phyloP scores from a whole-genome alignment of 2,888 invertebrate species.

The Dolomedes plantarius region DNA sequence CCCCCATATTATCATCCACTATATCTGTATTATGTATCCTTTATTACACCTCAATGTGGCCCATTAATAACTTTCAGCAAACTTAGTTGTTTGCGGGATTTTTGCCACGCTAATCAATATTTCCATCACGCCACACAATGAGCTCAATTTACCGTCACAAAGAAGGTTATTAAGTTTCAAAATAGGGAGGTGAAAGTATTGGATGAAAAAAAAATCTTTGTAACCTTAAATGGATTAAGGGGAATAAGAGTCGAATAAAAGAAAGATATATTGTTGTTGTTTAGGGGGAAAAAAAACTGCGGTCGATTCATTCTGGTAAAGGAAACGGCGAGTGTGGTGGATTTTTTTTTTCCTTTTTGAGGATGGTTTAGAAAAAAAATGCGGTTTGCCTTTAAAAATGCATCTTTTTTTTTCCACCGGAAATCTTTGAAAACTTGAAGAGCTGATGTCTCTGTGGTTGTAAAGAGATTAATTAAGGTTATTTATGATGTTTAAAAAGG shows the following conservation, averaged over 20 bases:
- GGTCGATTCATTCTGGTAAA: background rate
- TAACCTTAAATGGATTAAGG: slow-evolving; percentile 14
- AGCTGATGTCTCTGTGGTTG: background rate
- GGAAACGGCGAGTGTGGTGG: background rate
- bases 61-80: slow-evolving; percentile 8
- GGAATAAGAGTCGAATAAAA: slow-evolving; percentile 2
- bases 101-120: slow-evolving; percentile 29
- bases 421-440: background rate
- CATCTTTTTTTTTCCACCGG: background rate
- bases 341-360: background rate
- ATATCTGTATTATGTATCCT: background rate
- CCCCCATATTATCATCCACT: background rate
- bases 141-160: slow-evolving; percentile 41
- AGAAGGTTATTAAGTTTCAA: slow-evolving; percentile 31
- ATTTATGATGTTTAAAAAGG: too few species aligned
- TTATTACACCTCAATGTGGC: slow-evolving; percentile 8
- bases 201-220: slow-evolving; percentile 3
- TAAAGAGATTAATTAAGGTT: background rate
- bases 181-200: slow-evolving; percentile 18
- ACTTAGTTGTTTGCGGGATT: slow-evolving; percentile 7
- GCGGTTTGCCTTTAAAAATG: background rate
- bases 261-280: slow-evolving; percentile 12
- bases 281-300: background rate
- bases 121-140: slow-evolving; percentile 44
- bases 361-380: background rate